Evolutionary conservation across 2,888 invertebrate genomes (phyloP).

Genomic region (Penaeus monodon): DNA sequence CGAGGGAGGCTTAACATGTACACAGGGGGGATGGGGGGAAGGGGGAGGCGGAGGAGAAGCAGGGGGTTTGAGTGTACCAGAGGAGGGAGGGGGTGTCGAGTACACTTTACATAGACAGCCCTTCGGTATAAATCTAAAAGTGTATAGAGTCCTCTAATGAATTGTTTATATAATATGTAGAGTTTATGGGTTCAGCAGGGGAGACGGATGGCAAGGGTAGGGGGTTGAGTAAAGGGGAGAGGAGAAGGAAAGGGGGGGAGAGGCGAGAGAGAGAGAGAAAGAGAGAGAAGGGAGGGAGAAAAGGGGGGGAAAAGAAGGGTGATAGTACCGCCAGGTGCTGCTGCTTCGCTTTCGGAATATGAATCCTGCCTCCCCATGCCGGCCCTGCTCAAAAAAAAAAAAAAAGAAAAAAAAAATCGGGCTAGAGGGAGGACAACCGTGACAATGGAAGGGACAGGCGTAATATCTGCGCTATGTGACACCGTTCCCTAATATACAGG

Average conservation of each 20-base stretch:
- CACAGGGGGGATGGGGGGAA: no score
- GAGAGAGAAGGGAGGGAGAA: neutral
- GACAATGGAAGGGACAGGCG: conserved; percentile 23
- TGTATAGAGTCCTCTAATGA: conserved; percentile 34
- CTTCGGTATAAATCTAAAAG: conserved; percentile 28
- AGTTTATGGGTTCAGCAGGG: conserved; percentile 27
- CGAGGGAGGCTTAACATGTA: no score
- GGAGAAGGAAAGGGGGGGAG: neutral
- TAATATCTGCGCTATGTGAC: conserved; percentile 24
- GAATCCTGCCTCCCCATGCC: no score
- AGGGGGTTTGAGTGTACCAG: no score
- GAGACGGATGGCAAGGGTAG: neutral
- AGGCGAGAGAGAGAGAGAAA: neutral
- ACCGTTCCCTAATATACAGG: conserved; percentile 36
- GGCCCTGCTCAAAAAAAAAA: neutral
- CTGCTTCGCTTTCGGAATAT: no score
- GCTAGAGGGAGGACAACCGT: neutral
- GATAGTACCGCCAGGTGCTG: neutral
- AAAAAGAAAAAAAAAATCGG: conserved; percentile 1
- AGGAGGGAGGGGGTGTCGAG: neutral
- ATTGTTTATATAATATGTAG: conserved; percentile 42
- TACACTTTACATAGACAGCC: conserved; percentile 21
- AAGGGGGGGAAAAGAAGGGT: conserved; percentile 12
- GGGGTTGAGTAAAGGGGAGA: no score
- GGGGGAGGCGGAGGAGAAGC: no score